A percentile compares a stretch with the other conserved stretches of the same genome.
These are phyloP conservation scores for Loxodonta africana DNA, from an alignment of 2,113 vertebrate genomes.

Conservation along the genomic window DNA sequence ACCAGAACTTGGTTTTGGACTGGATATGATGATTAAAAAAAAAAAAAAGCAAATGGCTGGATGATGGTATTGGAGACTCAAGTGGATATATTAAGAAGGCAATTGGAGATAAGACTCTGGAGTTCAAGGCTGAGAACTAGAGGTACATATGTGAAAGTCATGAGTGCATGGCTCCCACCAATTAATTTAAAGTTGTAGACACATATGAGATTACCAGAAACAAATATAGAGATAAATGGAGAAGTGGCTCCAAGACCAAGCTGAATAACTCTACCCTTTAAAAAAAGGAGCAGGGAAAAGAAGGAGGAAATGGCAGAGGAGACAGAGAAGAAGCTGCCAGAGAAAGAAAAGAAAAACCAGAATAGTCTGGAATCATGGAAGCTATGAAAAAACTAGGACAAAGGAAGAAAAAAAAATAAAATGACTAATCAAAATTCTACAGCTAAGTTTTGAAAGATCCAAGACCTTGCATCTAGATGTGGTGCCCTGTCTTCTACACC, in stretches of 20 bases:
- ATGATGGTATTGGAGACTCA: background rate
- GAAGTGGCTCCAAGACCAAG: background rate
- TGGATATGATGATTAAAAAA: background rate
- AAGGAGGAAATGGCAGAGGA: background rate
- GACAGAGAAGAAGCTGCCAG: background rate
- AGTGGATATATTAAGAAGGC: background rate
- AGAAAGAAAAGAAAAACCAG: background rate
- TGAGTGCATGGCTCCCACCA: no score
- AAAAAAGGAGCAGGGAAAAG: no score
- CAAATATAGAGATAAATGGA: background rate
- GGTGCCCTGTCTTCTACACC: background rate
- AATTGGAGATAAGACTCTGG: background rate
- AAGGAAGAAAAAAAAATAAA: background rate
- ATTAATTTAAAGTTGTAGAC: no score
- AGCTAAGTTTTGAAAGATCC: background rate
- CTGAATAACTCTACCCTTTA: background rate
- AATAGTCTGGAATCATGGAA: background rate
- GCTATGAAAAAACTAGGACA: background rate
- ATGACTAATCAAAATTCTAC: no score
- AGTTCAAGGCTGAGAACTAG: background rate
- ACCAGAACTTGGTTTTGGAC: background rate
- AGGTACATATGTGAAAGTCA: background rate
- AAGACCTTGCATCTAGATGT: background rate
- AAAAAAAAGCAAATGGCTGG: background rate
- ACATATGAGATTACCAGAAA: background rate